Evolutionary conservation across 2,113 vertebrate genomes (phyloP).

Genomic region (Mus pahari): DNA sequence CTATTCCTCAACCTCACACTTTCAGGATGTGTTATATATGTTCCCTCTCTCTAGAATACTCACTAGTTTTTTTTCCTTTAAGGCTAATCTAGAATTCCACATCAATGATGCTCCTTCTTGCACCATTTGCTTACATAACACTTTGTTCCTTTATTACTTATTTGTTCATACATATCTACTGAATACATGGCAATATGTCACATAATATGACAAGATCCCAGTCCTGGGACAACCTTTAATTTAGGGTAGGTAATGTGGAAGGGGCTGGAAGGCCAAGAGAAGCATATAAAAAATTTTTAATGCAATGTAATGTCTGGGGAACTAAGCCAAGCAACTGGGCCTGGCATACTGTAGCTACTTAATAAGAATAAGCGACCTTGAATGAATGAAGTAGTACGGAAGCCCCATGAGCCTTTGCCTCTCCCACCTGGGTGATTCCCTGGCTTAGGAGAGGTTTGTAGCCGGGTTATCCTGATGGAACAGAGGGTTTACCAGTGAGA

Average conservation of each 20-base stretch:
- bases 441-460: not conserved
- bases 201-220: not conserved
- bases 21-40: not conserved
- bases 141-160: constrained; percentile 27
- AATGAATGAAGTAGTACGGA: not conserved
- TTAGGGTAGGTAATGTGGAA: not conserved
- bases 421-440: not conserved
- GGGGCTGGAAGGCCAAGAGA: not conserved
- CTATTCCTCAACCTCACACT: too few relatives aligned
- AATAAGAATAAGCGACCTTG: not conserved
- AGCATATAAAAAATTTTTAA: not conserved
- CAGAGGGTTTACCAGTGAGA: not conserved
- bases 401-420: not conserved
- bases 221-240: not conserved
- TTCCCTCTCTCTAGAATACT: not conserved
- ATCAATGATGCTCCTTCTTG: not conserved
- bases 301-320: not conserved
- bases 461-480: not conserved
- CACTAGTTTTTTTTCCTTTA: not conserved
- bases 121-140: not conserved
- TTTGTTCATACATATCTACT: constrained; percentile 2
- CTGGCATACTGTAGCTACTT: not conserved
- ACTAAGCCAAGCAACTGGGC: not conserved
- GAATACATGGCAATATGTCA: not conserved
- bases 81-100: not conserved